A percentile compares a stretch with the other conserved stretches of the same genome.
These are phyloP conservation scores for Trochalopteron elliotii DNA, from an alignment of 2,113 vertebrate species.

Conservation along the genomic window DNA sequence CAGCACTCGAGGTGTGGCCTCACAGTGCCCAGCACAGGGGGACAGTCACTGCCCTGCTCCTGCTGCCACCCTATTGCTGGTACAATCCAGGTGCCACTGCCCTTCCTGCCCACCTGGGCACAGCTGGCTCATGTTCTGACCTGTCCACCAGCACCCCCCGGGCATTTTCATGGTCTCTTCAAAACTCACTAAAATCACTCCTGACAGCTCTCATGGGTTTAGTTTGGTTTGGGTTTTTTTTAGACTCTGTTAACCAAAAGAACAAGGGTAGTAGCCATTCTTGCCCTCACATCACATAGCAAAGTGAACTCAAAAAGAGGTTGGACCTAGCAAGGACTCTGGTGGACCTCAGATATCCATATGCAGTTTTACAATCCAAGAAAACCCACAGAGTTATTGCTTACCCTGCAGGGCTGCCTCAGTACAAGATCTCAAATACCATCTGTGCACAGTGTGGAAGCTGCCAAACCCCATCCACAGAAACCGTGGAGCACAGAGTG, in stretches of 20 bases:
- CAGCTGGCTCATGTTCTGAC: not conserved
- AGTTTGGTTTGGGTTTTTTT: not conserved
- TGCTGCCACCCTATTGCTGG: not conserved
- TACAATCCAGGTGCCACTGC: not conserved
- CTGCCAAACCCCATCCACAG: not conserved
- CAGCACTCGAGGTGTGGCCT: not conserved
- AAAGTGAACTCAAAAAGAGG: not conserved
- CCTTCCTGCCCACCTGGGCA: not conserved
- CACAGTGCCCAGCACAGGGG: not conserved
- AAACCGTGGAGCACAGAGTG: not conserved
- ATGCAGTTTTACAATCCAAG: not conserved
- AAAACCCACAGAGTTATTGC: not conserved
- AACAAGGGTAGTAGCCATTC: not conserved
- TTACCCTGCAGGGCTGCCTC: not conserved
- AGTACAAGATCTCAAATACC: slow-evolving; percentile 4
- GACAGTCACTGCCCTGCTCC: not conserved
- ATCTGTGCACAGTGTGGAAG: not conserved
- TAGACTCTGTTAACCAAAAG: not conserved
- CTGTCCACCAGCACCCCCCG: rapidly evolving
- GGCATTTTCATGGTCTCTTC: not conserved
- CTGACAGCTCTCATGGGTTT: not conserved
- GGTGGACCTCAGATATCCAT: not conserved
- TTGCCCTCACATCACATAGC: not conserved
- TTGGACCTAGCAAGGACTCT: not conserved
- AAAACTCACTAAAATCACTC: not conserved